A percentile compares a stretch with the other conserved stretches of the same genome.
Evolutionary conservation across 2,113 vertebrate genomes (phyloP).

Genomic region (Boleophthalmus pectinirostris): DNA sequence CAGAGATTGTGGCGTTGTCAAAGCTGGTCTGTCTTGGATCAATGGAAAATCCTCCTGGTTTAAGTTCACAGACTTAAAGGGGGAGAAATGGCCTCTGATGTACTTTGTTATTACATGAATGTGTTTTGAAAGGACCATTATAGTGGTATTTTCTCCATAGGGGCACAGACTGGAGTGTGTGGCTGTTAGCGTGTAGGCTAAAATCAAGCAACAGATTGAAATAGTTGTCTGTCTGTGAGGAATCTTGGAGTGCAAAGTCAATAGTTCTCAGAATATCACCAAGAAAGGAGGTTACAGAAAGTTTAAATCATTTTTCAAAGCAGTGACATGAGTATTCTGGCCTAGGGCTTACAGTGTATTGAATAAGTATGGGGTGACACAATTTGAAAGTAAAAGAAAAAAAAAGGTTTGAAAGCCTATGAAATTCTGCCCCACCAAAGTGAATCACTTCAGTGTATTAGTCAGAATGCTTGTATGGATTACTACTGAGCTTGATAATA

Average conservation of each 20-base stretch:
- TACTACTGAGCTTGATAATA: neutral
- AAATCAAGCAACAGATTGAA: neutral
- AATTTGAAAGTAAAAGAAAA: neutral
- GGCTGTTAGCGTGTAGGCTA: neutral
- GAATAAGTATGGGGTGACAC: no score
- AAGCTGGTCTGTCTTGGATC: constrained; percentile 13
- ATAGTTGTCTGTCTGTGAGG: neutral
- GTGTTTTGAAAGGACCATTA: neutral
- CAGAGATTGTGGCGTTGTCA: constrained; percentile 24
- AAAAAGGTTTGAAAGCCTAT: neutral
- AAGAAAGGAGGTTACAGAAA: neutral
- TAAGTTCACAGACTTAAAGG: neutral
- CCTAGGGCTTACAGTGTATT: no score
- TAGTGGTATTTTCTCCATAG: neutral
- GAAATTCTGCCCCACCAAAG: no score
- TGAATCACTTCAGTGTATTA: neutral
- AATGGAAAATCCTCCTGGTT: neutral
- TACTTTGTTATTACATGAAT: neutral
- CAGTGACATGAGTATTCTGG: neutral
- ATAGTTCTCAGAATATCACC: neutral
- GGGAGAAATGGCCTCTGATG: neutral
- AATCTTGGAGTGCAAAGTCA: neutral
- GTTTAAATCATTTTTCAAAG: neutral
- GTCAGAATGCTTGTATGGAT: no score
- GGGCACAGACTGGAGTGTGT: neutral